A percentile compares a stretch with the other conserved stretches of the same genome.
These are phyloP conservation scores for Hesperia comma DNA, from an alignment of 2,888 invertebrate species.

Conservation along the genomic window DNA sequence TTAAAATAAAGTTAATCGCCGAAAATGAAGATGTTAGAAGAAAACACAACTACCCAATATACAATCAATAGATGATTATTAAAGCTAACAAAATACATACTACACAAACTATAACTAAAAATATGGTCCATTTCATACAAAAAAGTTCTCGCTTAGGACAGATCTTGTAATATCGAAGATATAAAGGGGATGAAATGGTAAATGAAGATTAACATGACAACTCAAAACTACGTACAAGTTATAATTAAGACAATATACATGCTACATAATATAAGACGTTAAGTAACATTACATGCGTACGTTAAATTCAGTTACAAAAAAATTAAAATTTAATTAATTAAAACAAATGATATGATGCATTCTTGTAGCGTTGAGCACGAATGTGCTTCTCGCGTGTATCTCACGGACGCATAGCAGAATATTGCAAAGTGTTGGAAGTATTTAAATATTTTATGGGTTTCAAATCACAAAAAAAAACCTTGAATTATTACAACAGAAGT, in stretches of 20 bases:
- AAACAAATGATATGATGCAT: conserved; percentile 85
- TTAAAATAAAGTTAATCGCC: conserved; percentile 5
- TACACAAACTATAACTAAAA: conserved; percentile 46
- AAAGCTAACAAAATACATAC: conserved; percentile 47
- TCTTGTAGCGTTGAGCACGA: conserved; percentile 76
- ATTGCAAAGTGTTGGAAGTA: conserved; percentile 40
- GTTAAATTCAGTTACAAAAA: conserved; percentile 68
- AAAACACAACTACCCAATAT: conserved; percentile 5
- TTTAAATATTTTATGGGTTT: not conserved
- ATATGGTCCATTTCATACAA: conserved; percentile 75
- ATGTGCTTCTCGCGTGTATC: conserved; percentile 64
- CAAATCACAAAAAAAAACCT: no score
- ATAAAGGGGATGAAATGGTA: conserved; percentile 58
- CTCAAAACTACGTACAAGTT: conserved; percentile 38
- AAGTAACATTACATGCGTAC: conserved; percentile 67
- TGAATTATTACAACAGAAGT: no score
- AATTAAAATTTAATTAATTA: conserved; percentile 76
- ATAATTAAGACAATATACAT: conserved; percentile 50
- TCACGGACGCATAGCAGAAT: conserved; percentile 50
- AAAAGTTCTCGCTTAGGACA: conserved; percentile 74
- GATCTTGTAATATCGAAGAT: conserved; percentile 53
- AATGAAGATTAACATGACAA: conserved; percentile 44
- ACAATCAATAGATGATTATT: conserved; percentile 25
- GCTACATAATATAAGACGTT: conserved; percentile 58
- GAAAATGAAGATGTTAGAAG: conserved; percentile 8